These are phyloP conservation scores for Hemiscyllium ocellatum DNA, from an alignment of 2,113 vertebrate species.

Conservation along the genomic window DNA sequence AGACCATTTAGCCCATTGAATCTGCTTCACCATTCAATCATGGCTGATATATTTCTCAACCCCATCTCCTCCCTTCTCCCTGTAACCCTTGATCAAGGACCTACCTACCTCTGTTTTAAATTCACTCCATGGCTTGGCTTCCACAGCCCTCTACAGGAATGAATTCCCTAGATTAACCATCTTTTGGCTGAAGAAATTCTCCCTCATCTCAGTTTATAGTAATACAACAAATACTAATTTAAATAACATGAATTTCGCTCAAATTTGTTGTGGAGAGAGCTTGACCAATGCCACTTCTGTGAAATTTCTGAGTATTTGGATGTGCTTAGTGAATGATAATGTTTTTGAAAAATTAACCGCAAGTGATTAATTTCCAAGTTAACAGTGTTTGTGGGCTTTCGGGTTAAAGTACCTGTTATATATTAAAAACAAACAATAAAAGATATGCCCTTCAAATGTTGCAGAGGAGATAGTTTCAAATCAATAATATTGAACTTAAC, in stretches of 20 bases:
- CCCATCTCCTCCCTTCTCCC: too few relatives aligned
- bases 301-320: not conserved
- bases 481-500: slow-evolving; percentile 11
- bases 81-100: too few relatives aligned
- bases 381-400: not conserved
- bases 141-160: too few relatives aligned
- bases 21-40: too few relatives aligned
- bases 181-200: too few relatives aligned
- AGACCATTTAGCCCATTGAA: too few relatives aligned
- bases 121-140: too few relatives aligned
- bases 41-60: too few relatives aligned
- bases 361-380: not conserved
- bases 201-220: too few relatives aligned
- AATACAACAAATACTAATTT: not conserved
- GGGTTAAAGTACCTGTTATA: not conserved
- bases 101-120: too few relatives aligned
- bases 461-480: not conserved
- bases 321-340: not conserved
- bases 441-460: not conserved
- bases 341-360: not conserved
- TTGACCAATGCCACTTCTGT: not conserved
- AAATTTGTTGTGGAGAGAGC: not conserved
- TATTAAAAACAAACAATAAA: not conserved
- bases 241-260: not conserved
- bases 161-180: too few relatives aligned